Conservation (phyloP, 1,140 invertebrate genomes). For the Zaprionus lachaisei region DNA sequence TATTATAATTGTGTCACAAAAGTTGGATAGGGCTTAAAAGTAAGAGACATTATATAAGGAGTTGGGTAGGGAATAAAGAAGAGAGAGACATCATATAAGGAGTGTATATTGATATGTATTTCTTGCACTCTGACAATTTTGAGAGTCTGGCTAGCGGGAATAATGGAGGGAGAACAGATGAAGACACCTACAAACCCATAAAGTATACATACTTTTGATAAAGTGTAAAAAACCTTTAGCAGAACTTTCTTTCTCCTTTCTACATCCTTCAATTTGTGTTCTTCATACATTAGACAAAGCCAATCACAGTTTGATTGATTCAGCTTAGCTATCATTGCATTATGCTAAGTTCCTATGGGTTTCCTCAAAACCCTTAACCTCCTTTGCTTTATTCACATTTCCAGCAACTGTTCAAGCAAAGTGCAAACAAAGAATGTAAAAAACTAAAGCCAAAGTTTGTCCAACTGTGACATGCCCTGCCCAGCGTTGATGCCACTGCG, state of each 20-base stretch:
- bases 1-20: slow-evolving; percentile 12
- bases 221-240: background rate
- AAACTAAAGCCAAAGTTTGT: slow-evolving; percentile 28
- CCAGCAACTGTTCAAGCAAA: slow-evolving; percentile 3
- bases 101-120: background rate
- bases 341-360: background rate
- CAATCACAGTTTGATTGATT: background rate
- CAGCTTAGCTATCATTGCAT: background rate
- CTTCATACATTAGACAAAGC: background rate
- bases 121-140: background rate
- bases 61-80: background rate
- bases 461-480: too few species aligned
- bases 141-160: background rate
- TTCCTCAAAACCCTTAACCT: background rate
- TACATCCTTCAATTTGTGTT: background rate
- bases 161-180: too few species aligned
- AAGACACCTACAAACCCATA: background rate
- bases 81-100: background rate
- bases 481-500: background rate
- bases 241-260: too few species aligned
- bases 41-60: background rate
- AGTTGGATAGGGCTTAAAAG: background rate
- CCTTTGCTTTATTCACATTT: background rate
- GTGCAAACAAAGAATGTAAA: slow-evolving; percentile 29
- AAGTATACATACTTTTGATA: background rate